Evolutionary conservation across 2,888 invertebrate genomes (phyloP).

Genomic region (Drosophila mimetica): DNA sequence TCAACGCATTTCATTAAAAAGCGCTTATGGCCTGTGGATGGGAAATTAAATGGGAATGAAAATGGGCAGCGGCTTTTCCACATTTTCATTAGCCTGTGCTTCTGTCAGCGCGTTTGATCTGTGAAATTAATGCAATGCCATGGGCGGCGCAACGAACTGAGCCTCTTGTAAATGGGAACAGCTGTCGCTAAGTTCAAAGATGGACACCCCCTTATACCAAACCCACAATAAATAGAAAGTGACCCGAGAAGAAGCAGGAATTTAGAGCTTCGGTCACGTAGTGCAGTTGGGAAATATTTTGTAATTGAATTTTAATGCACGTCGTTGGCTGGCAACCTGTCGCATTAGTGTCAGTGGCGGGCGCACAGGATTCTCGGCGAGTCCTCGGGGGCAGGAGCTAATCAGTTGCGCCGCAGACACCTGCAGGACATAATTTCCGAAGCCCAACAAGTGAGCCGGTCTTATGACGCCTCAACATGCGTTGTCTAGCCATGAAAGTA

Average conservation of each 20-base stretch:
- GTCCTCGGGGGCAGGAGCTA: slow-evolving; percentile 48
- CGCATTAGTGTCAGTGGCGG: slow-evolving; percentile 65
- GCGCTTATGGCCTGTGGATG: slow-evolving; percentile 42
- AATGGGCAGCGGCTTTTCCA: slow-evolving; percentile 30
- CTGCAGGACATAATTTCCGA: slow-evolving; percentile 72
- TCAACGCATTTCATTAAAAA: slow-evolving; percentile 70
- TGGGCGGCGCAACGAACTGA: slow-evolving; percentile 42
- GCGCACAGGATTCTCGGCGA: slow-evolving; percentile 1
- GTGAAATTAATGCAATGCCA: slow-evolving; percentile 77
- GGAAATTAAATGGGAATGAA: background rate
- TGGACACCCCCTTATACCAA: background rate
- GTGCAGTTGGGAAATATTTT: slow-evolving; percentile 58
- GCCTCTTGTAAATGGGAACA: slow-evolving; percentile 67
- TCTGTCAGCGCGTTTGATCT: slow-evolving; percentile 76
- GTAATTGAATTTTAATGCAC: slow-evolving; percentile 75
- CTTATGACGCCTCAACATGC: slow-evolving; percentile 46
- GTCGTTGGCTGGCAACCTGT: slow-evolving; percentile 46
- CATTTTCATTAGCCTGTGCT: slow-evolving; percentile 70
- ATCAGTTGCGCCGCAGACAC: slow-evolving; percentile 70
- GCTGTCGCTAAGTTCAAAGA: slow-evolving; percentile 48
- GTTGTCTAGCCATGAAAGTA: slow-evolving; percentile 72
- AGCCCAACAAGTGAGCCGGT: slow-evolving; percentile 64
- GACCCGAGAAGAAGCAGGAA: slow-evolving; percentile 50
- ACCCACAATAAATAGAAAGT: slow-evolving; percentile 2
- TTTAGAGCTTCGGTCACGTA: slow-evolving; percentile 64